Percentiles rank a stretch among this genome's conserved stretches.
These are phyloP conservation scores for Thomomys bottae DNA, from an alignment of 2,113 vertebrate genomes.

Conservation along the genomic window DNA sequence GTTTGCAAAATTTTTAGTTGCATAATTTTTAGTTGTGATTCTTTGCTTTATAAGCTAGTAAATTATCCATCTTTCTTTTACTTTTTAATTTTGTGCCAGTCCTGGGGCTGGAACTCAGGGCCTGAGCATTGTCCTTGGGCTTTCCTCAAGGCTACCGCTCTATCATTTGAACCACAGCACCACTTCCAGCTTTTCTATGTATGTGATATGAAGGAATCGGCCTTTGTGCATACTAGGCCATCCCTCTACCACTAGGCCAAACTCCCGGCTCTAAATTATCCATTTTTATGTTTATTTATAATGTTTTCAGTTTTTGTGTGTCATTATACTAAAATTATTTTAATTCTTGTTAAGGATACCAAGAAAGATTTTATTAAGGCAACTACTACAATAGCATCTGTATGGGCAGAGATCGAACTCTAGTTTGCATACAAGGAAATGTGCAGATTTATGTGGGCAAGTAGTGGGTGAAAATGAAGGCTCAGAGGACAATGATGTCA, in stretches of 20 bases:
- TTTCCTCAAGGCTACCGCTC: no score
- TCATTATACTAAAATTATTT: not conserved
- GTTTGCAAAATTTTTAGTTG: not conserved
- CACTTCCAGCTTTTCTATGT: no score
- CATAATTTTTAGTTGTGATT: not conserved
- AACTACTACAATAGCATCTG: not conserved
- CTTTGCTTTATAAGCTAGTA: conserved; percentile 6
- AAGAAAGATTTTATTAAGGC: not conserved
- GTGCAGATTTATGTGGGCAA: not conserved
- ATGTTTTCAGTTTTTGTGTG: not conserved
- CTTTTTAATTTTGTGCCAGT: no score
- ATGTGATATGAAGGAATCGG: no score
- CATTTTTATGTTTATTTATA: not conserved
- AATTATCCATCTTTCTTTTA: not conserved
- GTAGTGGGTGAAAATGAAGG: not conserved
- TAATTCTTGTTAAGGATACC: not conserved
- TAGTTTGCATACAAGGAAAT: not conserved
- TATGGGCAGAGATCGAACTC: not conserved
- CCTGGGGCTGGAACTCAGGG: no score
- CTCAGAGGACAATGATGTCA: not conserved
- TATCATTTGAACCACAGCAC: no score
- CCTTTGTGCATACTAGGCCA: no score
- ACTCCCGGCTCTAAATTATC: no score
- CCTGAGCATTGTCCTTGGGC: no score
- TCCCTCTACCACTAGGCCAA: no score